Conservation (phyloP, 2,888 invertebrate species). For the Nineta flava region DNA sequence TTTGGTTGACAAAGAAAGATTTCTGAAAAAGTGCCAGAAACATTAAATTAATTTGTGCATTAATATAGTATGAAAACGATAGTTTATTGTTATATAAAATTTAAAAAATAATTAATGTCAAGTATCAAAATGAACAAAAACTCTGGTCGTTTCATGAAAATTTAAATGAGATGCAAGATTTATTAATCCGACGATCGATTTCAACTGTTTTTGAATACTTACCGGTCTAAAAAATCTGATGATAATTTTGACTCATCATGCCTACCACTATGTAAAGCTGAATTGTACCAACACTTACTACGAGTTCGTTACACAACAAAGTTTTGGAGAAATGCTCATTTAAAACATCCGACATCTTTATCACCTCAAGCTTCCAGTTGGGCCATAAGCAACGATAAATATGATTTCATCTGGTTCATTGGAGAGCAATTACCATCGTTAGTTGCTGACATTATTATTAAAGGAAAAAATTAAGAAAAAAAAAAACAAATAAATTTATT, state of each 20-base stretch:
- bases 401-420: conserved; percentile 14
- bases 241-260: background rate
- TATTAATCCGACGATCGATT: conserved; percentile 12
- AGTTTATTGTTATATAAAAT: too few species aligned
- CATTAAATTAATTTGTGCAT: too few species aligned
- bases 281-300: conserved; percentile 14
- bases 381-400: conserved; percentile 12
- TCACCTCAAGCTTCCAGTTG: conserved; percentile 10
- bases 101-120: too few species aligned
- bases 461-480: conserved; percentile 9
- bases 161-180: conserved; percentile 13
- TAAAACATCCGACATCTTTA: conserved; percentile 13
- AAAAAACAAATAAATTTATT: too few species aligned
- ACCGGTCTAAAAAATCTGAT: conserved; percentile 8
- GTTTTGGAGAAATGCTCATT: conserved; percentile 14
- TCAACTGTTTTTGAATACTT: conserved; percentile 6
- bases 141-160: conserved; percentile 12
- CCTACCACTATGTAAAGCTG: conserved; percentile 10
- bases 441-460: conserved; percentile 12
- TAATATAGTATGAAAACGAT: too few species aligned
- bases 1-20: too few species aligned
- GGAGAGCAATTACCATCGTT: conserved; percentile 14
- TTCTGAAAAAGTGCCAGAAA: too few species aligned
- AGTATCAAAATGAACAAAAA: conserved; percentile 1
- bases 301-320: conserved; percentile 14